Base-by-base conservation (phyloP, 2,113 vertebrate species). In the Leuciscus idus region DNA sequence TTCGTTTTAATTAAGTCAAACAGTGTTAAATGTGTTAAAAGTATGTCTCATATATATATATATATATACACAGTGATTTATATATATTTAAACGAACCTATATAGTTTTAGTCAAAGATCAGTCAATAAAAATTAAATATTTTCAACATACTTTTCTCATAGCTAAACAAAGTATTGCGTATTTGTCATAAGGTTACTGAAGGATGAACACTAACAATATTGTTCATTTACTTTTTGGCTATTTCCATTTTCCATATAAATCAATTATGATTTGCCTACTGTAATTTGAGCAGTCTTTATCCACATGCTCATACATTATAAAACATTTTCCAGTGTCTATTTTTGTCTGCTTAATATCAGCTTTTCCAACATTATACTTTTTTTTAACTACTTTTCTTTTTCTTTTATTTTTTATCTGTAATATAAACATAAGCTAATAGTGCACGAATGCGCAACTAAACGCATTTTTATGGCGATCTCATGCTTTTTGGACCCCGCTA, bases 11-110 rank as follows among this genome's bases (percentile, higher is more conserved):
- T 43, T 9, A 8, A 43, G 48, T 50, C 4, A 4, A 50, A 15
- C 1, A 50, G 26, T 50, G 1, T 50, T 66, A 66, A 33, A 68
- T 68, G 28, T 33, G 6, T 6, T 19, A 19, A 33, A 17, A 66
- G 3, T 1, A 28, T n/a, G 5, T 17, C 13, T 6, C 13, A 17
- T 7, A 1, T n/a, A n/a, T n/a, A n/a, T n/a, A n/a, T n/a, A n/a
- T n/a, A n/a, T n/a, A n/a, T 19, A 50, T 15, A 50, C 15, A 43
- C 1, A 43, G 46, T 48, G 11, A 48, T 3, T 52, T 55, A 55
- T 55, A 19, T 17, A 52, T 52, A 17, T 5, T 4, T 50, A 50
- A 13, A 50, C 12, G 1, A 50, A 17, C 17, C 5, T 55, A 55
- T 57, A 57, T 57, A 6, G 48, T 50, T 50, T 50, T 50, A 66